These are phyloP conservation scores for Percina caprodes DNA, from an alignment of 2,113 vertebrate genomes.

Conservation along the genomic window DNA sequence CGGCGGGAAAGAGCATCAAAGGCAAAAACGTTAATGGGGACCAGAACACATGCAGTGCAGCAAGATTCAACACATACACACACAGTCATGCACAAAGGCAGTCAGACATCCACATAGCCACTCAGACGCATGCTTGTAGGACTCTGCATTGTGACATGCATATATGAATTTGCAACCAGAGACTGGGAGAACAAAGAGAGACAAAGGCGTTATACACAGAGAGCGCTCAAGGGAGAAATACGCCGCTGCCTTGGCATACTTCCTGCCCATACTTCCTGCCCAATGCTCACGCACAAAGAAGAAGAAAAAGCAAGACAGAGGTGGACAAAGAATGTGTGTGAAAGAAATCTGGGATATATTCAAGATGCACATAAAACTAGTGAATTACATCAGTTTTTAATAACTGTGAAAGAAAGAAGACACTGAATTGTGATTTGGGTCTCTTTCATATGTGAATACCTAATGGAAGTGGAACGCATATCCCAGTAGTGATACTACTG, in stretches of 20 bases:
- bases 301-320: neutral
- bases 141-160: slow-evolving; percentile 50
- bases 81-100: slow-evolving; percentile 22
- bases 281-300: slow-evolving; percentile 27
- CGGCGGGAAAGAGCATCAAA: slow-evolving; percentile 68
- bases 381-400: neutral
- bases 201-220: slow-evolving; percentile 30
- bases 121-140: slow-evolving; percentile 29
- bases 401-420: neutral
- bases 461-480: neutral
- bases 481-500: neutral
- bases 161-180: slow-evolving; percentile 55
- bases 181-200: slow-evolving; percentile 38
- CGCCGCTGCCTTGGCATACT: slow-evolving; percentile 10
- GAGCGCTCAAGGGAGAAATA: slow-evolving; percentile 15
- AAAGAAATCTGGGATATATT: slow-evolving; percentile 2
- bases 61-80: slow-evolving; percentile 16
- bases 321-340: neutral
- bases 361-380: neutral
- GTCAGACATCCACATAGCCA: slow-evolving; percentile 34
- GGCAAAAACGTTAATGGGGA: slow-evolving; percentile 52
- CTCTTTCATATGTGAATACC: neutral
- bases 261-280: slow-evolving; percentile 1
- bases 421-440: neutral
- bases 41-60: slow-evolving; percentile 48